Percentiles rank a stretch among this genome's conserved stretches.
phyloP scores from a whole-genome alignment of 2,797 vertebrate species.

The Triplophysa bombifrons region DNA sequence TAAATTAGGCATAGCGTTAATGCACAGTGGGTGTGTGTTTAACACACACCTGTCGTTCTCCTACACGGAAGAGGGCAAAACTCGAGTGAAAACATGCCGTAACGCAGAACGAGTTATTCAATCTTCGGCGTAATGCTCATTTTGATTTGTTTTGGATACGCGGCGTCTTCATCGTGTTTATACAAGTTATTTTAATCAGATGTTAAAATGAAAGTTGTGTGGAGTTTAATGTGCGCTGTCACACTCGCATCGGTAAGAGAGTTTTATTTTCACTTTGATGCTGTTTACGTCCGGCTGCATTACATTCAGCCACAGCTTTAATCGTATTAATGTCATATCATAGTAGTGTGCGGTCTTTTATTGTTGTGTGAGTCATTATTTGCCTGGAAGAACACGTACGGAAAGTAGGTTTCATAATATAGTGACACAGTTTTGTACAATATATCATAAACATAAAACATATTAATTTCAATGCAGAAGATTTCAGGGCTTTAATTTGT shows the following conservation, averaged over 20 bases:
- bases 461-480: too few relatives aligned
- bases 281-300: neutral
- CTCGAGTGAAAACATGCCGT: neutral
- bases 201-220: constrained; percentile 16
- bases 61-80: constrained; percentile 20
- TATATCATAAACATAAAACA: too few relatives aligned
- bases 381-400: too few relatives aligned
- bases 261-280: constrained; percentile 13
- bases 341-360: too few relatives aligned
- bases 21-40: too few relatives aligned
- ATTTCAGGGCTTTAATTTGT: too few relatives aligned
- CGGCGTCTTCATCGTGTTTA: neutral
- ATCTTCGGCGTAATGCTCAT: neutral
- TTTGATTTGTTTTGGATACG: neutral
- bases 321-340: neutral
- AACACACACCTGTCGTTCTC: constrained; percentile 3
- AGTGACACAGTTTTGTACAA: too few relatives aligned
- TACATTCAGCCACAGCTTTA: neutral
- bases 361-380: too few relatives aligned
- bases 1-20: too few relatives aligned
- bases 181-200: neutral
- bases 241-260: constrained; percentile 16
- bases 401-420: too few relatives aligned
- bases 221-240: neutral
- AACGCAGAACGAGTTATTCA: neutral